These are phyloP conservation scores for Apodemus sylvaticus DNA, from an alignment of 2,113 vertebrate species.

Conservation along the genomic window DNA sequence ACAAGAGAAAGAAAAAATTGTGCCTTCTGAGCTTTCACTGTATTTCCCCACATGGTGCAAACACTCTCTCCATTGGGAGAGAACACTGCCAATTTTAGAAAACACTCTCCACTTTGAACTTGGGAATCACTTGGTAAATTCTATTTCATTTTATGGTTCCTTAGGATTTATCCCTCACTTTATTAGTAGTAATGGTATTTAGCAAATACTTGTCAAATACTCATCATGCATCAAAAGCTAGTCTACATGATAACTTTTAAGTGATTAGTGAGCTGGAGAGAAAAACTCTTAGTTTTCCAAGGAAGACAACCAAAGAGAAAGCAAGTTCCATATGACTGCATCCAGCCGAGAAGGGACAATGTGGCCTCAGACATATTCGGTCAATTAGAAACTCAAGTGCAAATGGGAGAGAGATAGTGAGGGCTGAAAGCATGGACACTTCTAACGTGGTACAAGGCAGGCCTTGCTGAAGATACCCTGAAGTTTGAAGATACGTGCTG, in stretches of 20 bases:
- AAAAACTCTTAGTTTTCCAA: neutral
- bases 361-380: neutral
- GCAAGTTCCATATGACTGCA: neutral
- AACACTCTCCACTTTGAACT: constrained; percentile 2
- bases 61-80: neutral
- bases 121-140: neutral
- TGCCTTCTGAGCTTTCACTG: neutral
- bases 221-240: neutral
- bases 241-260: neutral
- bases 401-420: neutral
- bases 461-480: neutral
- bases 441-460: neutral
- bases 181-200: neutral
- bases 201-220: neutral
- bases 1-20: neutral
- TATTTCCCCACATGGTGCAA: neutral
- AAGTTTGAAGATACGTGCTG: neutral
- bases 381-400: neutral
- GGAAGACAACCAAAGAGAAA: neutral
- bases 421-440: neutral
- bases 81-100: neutral
- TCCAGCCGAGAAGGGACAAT: neutral
- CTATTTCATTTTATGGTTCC: neutral
- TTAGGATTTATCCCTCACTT: neutral
- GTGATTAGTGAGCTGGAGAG: neutral